Evolutionary conservation across 2,797 vertebrate species (phyloP), one percentile per base, ranked within the genome.

Genomic region (Balearica regulorum): DNA sequence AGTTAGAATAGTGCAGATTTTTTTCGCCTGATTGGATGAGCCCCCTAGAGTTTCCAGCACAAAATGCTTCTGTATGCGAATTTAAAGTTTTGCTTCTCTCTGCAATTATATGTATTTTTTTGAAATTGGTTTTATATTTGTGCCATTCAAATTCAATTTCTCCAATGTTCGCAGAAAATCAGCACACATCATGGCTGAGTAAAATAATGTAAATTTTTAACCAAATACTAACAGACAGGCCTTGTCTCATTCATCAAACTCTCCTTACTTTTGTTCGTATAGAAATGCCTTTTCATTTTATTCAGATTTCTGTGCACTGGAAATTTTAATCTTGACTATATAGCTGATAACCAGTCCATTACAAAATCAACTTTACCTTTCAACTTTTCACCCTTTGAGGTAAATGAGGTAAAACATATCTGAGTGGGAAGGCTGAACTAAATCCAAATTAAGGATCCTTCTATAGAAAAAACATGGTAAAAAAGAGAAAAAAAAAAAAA

Each of bases 91-190:
- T 66, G 14, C 37, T 94, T 88, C 69, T 88, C 8, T 44, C 39
- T 79, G 62, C 57, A 73, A 25, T 49, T 55, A 86, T 10, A 35
- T 0, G 0, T 44, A 33, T 26, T 25, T 79, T 81, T 87, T 76
- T 90, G 31, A 90, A 89, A 93, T 57, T 70, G 41, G 11, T 76
- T 93, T 94, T 91, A 33, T 76, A 72, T 91, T 87, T 90, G 18
- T 66, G 41, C 37, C 37, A 60, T 58, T 89, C 54, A 82, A 69
- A 94, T 76, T 76, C 28, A 87, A 24, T 90, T 93, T 87, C 73
- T 89, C 31, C 21, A 80, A 2, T 57, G n/a, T 77, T 73, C 82
- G 44, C 58, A 89, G 73, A 87, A 94, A 95, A 86, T 79, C 62
- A 93, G 31, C 4, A 26, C 11, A 26, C 14, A 57, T 60, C n/a